Base-by-base conservation (phyloP, 2,888 invertebrate genomes). In the Erebia aethiops region DNA sequence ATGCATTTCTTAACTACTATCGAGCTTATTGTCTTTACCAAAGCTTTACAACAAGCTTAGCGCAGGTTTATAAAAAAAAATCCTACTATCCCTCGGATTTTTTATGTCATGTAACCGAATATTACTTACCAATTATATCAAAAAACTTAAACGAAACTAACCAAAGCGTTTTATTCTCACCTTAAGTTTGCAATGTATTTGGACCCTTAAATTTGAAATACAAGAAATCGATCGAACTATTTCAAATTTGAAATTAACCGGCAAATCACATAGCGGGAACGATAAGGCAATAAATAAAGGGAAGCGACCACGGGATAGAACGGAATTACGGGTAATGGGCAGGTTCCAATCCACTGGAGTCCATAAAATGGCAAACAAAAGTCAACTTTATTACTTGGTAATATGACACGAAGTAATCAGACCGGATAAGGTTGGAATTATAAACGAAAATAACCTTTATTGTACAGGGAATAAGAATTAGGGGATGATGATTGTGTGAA, bases 181-280 rank as follows among this genome's bases (percentile, higher is more conserved):
- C 21, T 57, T 14, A 26, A 57, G 21, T 14, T 21, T 2, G 21
- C 21, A 16, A 10, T 11, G 11, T 5, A 52, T 52, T 62, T 49
- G 0, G 35, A 35, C 35, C 35, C 35, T 35, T 16, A 41, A 21
- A 67, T 58, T 26, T 7, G 18, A n/a, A 26, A n/a, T 35, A 49
- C 51, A n/a, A 13, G 56, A 56, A 66, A 56, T 14, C 58, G 67
- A 58, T 67, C 51, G 26, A 65, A 66, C 73, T 71, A 68, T 65
- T 71, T 73, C 71, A 73, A 69, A 71, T 73, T 71, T 74, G 18
- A 74, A 83, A 85, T 85, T 83, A 84, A 78, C 78, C 76, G 76
- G 82, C 86, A 87, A 83, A 84, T 84, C 82, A 84, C 81, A 79
- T 79, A 80, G 79, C 78, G 80, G 79, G 78, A 78, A 78, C 76